Evolutionary conservation across 2,797 vertebrate genomes (phyloP), one percentile per base, ranked within the genome.

Genomic region (Acrocephalus scirpaceus): DNA sequence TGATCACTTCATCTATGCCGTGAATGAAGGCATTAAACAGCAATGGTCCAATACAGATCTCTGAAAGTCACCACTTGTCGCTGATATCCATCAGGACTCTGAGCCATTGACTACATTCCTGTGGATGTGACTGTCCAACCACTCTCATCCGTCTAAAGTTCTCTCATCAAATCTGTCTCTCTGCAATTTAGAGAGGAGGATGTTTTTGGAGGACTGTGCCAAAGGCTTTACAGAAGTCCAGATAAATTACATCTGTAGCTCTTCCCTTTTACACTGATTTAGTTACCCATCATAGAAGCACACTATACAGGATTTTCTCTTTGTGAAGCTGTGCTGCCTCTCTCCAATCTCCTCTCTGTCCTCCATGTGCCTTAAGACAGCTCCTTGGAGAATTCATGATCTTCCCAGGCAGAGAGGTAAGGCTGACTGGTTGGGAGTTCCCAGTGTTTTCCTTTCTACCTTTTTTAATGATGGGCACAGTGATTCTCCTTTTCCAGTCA

Each of bases 91-190:
- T 29, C 30, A 17, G 19, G 20, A 51, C 44, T 62, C 27, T 57
- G 17, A 64, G 29, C 11, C 10, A 6, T n/a, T 65, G 58, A 44
- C 21, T n/a, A 22, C 1, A 9, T 11, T 42, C 20, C 23, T 77
- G 29, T 38, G 20, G 27, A n/a, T 29, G 20, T 44, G 23, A 25
- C 50, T 0, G 0, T 56, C 32, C 27, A 38, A 6, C 13, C 11
- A 25, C 13, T 76, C 12, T 62, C 3, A 56, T 13, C 27, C 19
- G 4, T 66, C 45, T n/a, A n/a, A 18, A 9, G 13, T 70, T 36
- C 23, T 50, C 64, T 62, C 32, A 29, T n/a, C 22, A 38, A n/a
- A 70, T 50, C 32, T 16, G 14, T 36, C 18, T 48, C n/a, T 74
- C 26, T 36, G 7, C 36, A 38, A 1, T 76, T 64, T n/a, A 57